Conservation (phyloP, 2,888 invertebrate species). For the Omphaloscelis lunosa region DNA sequence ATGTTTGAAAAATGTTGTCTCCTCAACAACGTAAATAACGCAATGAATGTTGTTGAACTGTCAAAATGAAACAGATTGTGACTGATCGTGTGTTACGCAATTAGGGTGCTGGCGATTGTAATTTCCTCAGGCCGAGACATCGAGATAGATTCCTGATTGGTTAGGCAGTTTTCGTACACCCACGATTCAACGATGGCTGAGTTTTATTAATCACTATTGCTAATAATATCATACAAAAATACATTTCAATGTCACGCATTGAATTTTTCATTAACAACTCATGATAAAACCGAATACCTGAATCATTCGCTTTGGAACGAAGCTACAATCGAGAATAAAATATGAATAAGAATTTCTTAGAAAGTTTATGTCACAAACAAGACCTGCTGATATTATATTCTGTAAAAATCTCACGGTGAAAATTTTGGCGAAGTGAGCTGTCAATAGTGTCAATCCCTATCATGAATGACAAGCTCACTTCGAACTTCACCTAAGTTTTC, state of each 20-base stretch:
- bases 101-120: background rate
- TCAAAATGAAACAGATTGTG: too few relatives aligned
- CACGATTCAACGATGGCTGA: slow-evolving; percentile 16
- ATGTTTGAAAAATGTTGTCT: too few relatives aligned
- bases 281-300: slow-evolving; percentile 29
- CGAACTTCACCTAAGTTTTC: too few relatives aligned
- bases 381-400: background rate
- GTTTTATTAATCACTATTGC: slow-evolving; percentile 43
- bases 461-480: too few relatives aligned
- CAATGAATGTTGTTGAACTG: too few relatives aligned
- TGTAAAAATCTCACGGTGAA: too few relatives aligned
- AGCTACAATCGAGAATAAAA: slow-evolving; percentile 20
- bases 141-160: slow-evolving; percentile 12
- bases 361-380: slow-evolving; percentile 32
- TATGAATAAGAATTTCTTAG: slow-evolving; percentile 29
- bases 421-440: too few relatives aligned
- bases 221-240: slow-evolving; percentile 52
- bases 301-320: slow-evolving; percentile 42
- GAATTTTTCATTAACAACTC: slow-evolving; percentile 50
- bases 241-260: slow-evolving; percentile 46
- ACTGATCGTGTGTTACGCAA: too few relatives aligned
- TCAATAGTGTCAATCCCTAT: too few relatives aligned
- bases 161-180: slow-evolving; percentile 13
- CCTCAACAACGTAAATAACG: too few relatives aligned
- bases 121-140: background rate